These are phyloP conservation scores for Fulmarus glacialis DNA, from an alignment of 2,113 vertebrate species.

Conservation along the genomic window DNA sequence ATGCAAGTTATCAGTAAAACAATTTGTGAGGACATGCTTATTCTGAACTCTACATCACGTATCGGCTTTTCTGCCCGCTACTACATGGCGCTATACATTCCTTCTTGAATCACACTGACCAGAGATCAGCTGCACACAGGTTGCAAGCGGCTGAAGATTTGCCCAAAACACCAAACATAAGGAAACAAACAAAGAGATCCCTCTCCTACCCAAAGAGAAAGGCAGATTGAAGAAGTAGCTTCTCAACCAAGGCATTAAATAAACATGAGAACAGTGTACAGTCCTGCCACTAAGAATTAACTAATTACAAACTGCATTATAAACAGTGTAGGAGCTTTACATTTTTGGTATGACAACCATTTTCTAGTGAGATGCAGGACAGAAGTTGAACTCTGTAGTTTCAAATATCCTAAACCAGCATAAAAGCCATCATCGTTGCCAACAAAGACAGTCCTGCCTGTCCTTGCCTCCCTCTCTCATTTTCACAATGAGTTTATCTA, in stretches of 20 bases:
- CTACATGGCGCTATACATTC: rapidly evolving
- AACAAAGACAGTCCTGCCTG: background rate
- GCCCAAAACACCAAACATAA: background rate
- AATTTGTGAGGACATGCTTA: background rate
- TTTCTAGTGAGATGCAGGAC: background rate
- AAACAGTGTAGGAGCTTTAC: background rate
- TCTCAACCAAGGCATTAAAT: background rate
- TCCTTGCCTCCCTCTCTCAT: background rate
- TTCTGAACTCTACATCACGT: background rate
- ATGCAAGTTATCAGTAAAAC: background rate
- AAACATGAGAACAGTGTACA: background rate
- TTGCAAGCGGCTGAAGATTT: background rate
- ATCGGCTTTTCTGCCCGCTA: background rate
- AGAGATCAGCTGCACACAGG: background rate
- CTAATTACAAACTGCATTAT: background rate
- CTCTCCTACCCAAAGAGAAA: background rate
- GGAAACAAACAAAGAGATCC: background rate
- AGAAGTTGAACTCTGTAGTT: background rate
- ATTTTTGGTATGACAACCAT: background rate
- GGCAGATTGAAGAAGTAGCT: background rate
- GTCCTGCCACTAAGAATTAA: background rate
- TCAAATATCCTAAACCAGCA: background rate
- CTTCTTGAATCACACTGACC: background rate
- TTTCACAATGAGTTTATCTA: background rate
- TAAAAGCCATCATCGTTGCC: background rate